Evolutionary conservation across 2,113 vertebrate species (phyloP), one percentile per base, ranked within the genome.

Genomic region (Anolis sagrei): DNA sequence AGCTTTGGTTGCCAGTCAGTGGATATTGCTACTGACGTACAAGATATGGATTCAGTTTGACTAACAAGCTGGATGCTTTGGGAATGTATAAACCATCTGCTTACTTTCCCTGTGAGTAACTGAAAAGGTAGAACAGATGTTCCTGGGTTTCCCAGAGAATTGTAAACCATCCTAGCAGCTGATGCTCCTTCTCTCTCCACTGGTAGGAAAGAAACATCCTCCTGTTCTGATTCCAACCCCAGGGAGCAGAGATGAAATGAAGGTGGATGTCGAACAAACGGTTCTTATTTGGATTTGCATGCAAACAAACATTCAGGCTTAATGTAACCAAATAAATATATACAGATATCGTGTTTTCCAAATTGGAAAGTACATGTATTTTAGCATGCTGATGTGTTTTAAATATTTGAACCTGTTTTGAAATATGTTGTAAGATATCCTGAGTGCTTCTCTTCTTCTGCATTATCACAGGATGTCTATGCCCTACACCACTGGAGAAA

Each of bases 21-120:
- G 58, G 13, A 1, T 83, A 89, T 88, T 82, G 29, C 66, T 62
- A 8, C 51, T 16, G 62, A 19, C 9, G 23, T 44, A 9, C 21
- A 5, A 21, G 21, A 48, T 34, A 79, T 27, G 34, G 80, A 69
- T 84, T 70, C 69, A 58, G 78, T 70, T n/a, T n/a, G n/a, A 62
- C 88, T 11, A 39, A 74, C 83, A 14, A 86, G 16, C 0, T 21
- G 23, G 85, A 91, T 92, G 61, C 83, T 70, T 83, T 66, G 78
- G 34, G 19, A 91, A 86, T 72, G 1, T 88, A 51, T 85, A 82
- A 88, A 83, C 83, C 64, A 82, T 54, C 79, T 90, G 49, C 62
- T 86, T 90, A 80, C 16, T 10, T 77, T 91, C 58, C 32, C 84
- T 51, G 8, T 66, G 54, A 27, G 81, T 69, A 89, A 89, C 72